Percentiles rank a stretch among this genome's conserved stretches.
phyloP scores from a whole-genome alignment of 2,797 vertebrate genomes.

The Synaphobranchus kaupii region DNA sequence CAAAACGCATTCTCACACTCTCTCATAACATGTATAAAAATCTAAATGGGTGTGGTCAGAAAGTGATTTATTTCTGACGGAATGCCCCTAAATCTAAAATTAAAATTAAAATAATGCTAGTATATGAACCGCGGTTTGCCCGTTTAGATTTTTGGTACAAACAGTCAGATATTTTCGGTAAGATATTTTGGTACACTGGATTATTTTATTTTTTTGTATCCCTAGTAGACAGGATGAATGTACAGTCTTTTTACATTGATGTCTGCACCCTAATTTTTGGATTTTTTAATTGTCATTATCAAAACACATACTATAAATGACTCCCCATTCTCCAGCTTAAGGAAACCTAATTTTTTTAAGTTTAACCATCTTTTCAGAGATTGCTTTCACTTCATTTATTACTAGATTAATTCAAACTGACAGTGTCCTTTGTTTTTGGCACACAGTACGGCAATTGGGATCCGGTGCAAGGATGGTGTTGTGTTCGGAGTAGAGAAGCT shows the following conservation, averaged over 20 bases:
- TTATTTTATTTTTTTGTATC: too few species aligned
- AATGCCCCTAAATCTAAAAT: too few species aligned
- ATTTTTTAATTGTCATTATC: background rate
- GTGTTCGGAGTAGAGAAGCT: constrained; percentile 98
- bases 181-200: too few species aligned
- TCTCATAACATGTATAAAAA: too few species aligned
- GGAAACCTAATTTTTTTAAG: background rate
- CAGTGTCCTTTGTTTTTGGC: constrained; percentile 38
- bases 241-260: background rate
- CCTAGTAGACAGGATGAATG: background rate
- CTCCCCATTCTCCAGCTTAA: background rate
- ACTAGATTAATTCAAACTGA: background rate
- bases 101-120: too few species aligned
- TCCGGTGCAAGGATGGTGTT: constrained; percentile 95
- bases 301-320: background rate
- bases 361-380: background rate
- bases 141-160: too few species aligned
- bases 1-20: too few species aligned
- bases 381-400: constrained; percentile 25
- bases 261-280: background rate
- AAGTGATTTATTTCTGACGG: too few species aligned
- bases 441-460: constrained; percentile 91
- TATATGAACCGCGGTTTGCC: too few species aligned
- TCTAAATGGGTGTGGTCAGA: too few species aligned
- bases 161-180: too few species aligned